A percentile compares a stretch with the other conserved stretches of the same genome.
phyloP scores from a whole-genome alignment of 2,797 vertebrate genomes.

The Spea hammondii region DNA sequence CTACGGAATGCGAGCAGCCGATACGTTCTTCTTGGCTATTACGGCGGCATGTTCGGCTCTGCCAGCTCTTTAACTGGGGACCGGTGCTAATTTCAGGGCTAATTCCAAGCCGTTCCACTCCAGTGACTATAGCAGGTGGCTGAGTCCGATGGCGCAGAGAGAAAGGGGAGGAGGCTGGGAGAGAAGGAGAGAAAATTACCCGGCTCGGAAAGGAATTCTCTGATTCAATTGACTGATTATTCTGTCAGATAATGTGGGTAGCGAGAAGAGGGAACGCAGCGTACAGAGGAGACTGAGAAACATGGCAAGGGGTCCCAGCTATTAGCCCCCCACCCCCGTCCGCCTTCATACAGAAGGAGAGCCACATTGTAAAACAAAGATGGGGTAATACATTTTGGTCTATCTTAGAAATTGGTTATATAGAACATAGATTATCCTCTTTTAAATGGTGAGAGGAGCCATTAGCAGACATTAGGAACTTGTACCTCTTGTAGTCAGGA shows the following conservation, averaged over 20 bases:
- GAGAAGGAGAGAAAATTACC: conserved; percentile 76
- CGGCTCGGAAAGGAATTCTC: conserved; percentile 80
- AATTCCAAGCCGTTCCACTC: conserved; percentile 92
- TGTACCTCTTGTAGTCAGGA: background rate
- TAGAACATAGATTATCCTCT: background rate
- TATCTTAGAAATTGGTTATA: background rate
- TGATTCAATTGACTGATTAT: conserved; percentile 84
- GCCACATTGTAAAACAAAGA: background rate
- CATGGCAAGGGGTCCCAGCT: conserved; percentile 23
- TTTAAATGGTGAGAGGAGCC: too few relatives aligned
- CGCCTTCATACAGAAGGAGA: conserved; percentile 6
- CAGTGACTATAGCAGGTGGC: conserved; percentile 83
- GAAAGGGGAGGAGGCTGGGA: conserved; percentile 60
- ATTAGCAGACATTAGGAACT: background rate
- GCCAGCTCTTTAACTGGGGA: conserved; percentile 92
- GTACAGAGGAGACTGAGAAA: conserved; percentile 58
- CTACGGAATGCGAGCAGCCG: conserved; percentile 50
- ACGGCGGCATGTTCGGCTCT: conserved; percentile 54
- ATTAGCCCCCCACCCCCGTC: background rate
- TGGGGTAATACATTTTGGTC: background rate
- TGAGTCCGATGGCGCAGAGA: conserved; percentile 74
- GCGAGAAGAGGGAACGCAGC: conserved; percentile 59
- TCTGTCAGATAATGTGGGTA: conserved; percentile 69
- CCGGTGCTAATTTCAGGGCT: conserved; percentile 96
- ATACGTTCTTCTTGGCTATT: conserved; percentile 40